Evolutionary conservation across 1,140 invertebrate genomes (phyloP).

Genomic region (Centruroides sculpturatus): DNA sequence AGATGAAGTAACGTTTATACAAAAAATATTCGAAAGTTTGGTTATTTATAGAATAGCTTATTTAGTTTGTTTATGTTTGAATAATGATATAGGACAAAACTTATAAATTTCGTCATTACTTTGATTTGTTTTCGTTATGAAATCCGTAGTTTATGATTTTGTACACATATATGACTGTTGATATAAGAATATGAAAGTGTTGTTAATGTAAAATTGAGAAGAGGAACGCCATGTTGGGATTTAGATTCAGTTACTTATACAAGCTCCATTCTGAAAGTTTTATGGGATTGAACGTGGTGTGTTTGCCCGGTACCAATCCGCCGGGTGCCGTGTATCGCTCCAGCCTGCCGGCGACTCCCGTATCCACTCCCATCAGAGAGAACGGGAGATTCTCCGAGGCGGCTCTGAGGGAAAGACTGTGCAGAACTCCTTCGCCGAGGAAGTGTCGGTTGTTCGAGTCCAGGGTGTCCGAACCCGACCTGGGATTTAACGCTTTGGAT

Average conservation of each 20-base stretch:
- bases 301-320: conserved; percentile 16
- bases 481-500: conserved; percentile 12
- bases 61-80: too few species aligned
- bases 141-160: too few species aligned
- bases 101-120: too few species aligned
- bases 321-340: conserved; percentile 22
- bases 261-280: conserved; percentile 22
- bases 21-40: too few species aligned
- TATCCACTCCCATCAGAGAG: conserved; percentile 21
- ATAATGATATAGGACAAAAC: too few species aligned
- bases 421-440: conserved; percentile 22
- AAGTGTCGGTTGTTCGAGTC: conserved; percentile 19
- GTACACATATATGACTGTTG: too few species aligned
- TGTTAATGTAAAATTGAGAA: too few species aligned
- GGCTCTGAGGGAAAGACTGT: conserved; percentile 18
- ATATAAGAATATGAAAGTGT: too few species aligned
- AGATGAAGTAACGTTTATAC: too few species aligned
- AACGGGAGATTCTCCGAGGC: conserved; percentile 22
- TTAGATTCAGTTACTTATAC: conserved; percentile 19
- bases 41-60: too few species aligned
- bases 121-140: too few species aligned
- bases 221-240: conserved; percentile 12
- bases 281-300: conserved; percentile 24
- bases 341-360: conserved; percentile 25
- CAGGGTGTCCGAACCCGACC: conserved; percentile 12